Percentiles rank a stretch among this genome's conserved stretches.
phyloP scores from a whole-genome alignment of 1,140 invertebrate genomes.

The Euura saliciscinereae region DNA sequence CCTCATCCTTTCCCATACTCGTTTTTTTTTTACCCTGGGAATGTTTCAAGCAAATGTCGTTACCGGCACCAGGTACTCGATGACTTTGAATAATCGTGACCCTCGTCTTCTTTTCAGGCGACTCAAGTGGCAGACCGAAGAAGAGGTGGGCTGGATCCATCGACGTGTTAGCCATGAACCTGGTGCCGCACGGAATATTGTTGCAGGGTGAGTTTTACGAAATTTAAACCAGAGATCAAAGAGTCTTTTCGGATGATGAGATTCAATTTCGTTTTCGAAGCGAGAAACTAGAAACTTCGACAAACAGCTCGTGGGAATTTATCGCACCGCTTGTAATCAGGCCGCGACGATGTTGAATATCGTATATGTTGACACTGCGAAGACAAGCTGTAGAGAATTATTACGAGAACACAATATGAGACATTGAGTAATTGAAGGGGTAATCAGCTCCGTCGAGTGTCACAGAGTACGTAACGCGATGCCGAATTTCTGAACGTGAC shows the following conservation, averaged over 20 bases:
- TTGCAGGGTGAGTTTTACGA: constrained; percentile 49
- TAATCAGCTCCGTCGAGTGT: too few species aligned
- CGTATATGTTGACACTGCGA: not conserved
- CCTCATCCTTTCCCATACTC: not conserved
- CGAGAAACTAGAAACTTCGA: not conserved
- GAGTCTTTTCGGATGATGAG: not conserved
- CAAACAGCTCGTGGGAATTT: not conserved
- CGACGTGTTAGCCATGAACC: constrained; percentile 55
- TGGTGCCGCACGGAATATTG: constrained; percentile 60
- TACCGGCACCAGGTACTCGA: not conserved
- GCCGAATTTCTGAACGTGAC: not conserved
- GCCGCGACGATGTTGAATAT: not conserved
- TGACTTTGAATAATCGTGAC: not conserved
- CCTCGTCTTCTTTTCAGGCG: constrained; percentile 39
- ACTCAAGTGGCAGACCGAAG: constrained; percentile 37
- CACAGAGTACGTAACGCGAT: too few species aligned
- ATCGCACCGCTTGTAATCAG: not conserved
- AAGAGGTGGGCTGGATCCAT: constrained; percentile 3
- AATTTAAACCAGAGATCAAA: too few species aligned
- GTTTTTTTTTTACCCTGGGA: not conserved
- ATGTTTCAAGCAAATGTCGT: not conserved
- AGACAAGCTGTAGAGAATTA: not conserved
- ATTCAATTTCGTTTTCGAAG: not conserved
- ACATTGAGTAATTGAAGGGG: too few species aligned
- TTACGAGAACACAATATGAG: too few species aligned